These are phyloP conservation scores for Catharus bicknelli DNA, from an alignment of 2,113 vertebrate species.

Conservation along the genomic window DNA sequence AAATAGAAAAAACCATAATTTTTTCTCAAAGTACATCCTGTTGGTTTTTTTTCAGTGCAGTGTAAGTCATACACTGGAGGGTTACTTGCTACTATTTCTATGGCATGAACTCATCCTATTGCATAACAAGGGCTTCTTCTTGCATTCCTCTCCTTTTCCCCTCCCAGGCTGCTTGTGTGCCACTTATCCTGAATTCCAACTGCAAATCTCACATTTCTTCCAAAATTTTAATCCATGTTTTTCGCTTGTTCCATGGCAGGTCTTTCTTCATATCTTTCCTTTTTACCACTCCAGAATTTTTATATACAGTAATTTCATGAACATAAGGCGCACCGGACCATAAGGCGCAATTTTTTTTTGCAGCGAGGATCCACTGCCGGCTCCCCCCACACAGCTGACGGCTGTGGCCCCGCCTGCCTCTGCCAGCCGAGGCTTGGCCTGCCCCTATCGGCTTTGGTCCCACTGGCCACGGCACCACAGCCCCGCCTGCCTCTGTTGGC, in stretches of 20 bases:
- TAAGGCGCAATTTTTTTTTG: too few species aligned
- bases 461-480: too few species aligned
- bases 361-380: too few species aligned
- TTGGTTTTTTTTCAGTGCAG: neutral
- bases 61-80: neutral
- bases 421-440: too few species aligned
- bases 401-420: too few species aligned
- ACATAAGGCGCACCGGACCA: too few species aligned
- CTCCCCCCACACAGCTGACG: too few species aligned
- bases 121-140: neutral
- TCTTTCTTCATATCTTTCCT: neutral
- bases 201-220: neutral
- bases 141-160: neutral
- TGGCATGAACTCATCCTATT: neutral
- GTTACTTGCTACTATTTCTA: neutral
- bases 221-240: neutral
- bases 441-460: too few species aligned
- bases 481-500: too few species aligned
- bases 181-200: neutral
- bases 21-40: neutral
- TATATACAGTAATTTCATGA: too few species aligned
- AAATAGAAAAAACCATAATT: fast-evolving
- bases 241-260: neutral
- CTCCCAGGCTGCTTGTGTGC: neutral
- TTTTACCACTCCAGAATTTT: neutral